Conservation (phyloP, 92 coral and sea anemone genomes). For the Porites lobata region DNA sequence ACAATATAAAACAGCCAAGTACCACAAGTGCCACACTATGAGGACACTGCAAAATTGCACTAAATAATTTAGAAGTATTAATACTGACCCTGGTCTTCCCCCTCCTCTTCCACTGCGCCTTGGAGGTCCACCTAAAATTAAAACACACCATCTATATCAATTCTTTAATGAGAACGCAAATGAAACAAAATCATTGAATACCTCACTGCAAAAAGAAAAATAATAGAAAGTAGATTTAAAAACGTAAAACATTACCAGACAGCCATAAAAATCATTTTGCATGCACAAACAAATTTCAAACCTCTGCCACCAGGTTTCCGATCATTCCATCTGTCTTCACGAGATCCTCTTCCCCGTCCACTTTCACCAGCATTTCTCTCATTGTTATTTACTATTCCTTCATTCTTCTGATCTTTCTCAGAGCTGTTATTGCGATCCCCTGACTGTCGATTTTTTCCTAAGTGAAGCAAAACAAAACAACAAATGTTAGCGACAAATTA, state of each 20-base stretch:
- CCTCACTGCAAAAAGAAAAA: too few relatives aligned
- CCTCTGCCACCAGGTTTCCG: slow-evolving; percentile 80
- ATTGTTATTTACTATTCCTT: slow-evolving; percentile 46
- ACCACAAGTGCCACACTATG: too few relatives aligned
- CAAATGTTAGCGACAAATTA: background rate
- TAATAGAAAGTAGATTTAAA: too few relatives aligned
- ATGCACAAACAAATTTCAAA: background rate
- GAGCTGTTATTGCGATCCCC: slow-evolving; percentile 70
- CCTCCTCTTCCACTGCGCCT: slow-evolving; percentile 86
- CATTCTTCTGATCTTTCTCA: slow-evolving; percentile 52
- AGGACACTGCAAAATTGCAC: too few relatives aligned
- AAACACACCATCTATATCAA: too few relatives aligned
- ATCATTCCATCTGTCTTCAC: slow-evolving; percentile 85
- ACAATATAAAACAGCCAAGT: too few relatives aligned
- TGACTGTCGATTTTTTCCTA: slow-evolving; percentile 81
- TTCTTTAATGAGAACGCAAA: too few relatives aligned
- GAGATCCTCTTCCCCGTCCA: slow-evolving; percentile 89
- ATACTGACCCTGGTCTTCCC: slow-evolving; percentile 83
- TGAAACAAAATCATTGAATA: too few relatives aligned
- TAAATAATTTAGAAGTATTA: background rate
- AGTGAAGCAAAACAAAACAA: background rate
- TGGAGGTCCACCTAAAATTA: slow-evolving; percentile 66
- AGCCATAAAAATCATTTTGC: background rate
- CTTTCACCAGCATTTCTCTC: slow-evolving; percentile 81
- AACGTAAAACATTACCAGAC: background rate